Evolutionary conservation across 1,140 invertebrate genomes (phyloP), one percentile per base, ranked within the genome.

Genomic region (Drosophila nannoptera): DNA sequence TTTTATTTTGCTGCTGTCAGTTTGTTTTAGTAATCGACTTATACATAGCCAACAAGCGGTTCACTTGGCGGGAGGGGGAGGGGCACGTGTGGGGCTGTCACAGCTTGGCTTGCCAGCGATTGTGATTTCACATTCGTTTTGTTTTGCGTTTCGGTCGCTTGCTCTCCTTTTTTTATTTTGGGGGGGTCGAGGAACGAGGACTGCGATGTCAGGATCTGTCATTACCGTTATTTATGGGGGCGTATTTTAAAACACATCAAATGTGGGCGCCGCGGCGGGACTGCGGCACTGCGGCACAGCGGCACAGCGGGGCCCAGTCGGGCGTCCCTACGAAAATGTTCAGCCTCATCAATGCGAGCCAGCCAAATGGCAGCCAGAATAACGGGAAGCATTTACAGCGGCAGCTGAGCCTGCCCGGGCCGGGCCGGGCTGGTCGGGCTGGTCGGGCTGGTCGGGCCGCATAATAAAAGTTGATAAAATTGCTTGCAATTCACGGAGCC

Each of bases 221-320:
- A 71, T 71, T 66, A 60, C 63, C 63, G 55, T 71, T 71, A 71
- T 71, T 71, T 71, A 71, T 71, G 69, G 63, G 63, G 48, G 12
- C 69, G 63, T 63, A 71, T 71, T 71, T 71, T 67, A 71, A 71
- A 71, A 60, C 69, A 54, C 62, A 66, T 70, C 68, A 71, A 71
- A 71, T 48, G 49, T 54, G 49, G 62, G 11, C 16, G 45, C 46
- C 36, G 35, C 31, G 8, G 43, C 29, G 14, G 12, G 5, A 4
- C 29, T 9, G 29, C 9, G 12, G 43, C 3, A 35, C 22, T 22
- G 48, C 11, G n/a, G 36, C 36, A 31, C 22, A 2, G 22, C 12
- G 52, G 35, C 11, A 32, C 36, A 32, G 14, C 35, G 6, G 35
- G 35, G 6, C 35, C 2, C n/a, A 14, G 40, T 12, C 40, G 43